phyloP scores from a whole-genome alignment of 2,888 invertebrate species.

The Nesidiocoris tenuis region DNA sequence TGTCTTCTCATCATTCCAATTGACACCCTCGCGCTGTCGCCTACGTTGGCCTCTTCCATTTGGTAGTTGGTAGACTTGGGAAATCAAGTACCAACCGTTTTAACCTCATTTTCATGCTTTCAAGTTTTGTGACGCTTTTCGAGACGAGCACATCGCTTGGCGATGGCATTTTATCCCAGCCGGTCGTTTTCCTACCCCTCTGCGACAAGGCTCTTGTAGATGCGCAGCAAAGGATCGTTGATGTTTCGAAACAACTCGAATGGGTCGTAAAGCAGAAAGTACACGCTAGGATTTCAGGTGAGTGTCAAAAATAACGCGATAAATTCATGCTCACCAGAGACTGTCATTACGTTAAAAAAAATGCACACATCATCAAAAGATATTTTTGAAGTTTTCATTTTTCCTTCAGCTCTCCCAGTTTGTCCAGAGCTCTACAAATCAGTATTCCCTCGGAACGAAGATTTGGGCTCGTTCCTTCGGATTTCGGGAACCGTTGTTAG shows the following conservation, averaged over 20 bases:
- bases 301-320: neutral
- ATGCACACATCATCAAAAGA: too few relatives aligned
- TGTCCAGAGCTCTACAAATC: conserved; percentile 68
- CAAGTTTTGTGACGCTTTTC: conserved; percentile 68
- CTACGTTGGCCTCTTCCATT: neutral
- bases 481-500: conserved; percentile 78
- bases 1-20: too few relatives aligned
- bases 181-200: conserved; percentile 62
- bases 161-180: conserved; percentile 65
- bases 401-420: conserved; percentile 62
- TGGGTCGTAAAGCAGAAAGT: conserved; percentile 64
- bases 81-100: neutral
- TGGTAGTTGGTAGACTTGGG: neutral
- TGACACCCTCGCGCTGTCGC: too few relatives aligned
- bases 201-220: conserved; percentile 65
- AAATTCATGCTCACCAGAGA: neutral
- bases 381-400: neutral
- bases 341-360: too few relatives aligned
- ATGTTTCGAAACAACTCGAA: conserved; percentile 54
- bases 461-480: conserved; percentile 71
- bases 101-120: neutral
- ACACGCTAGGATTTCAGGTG: conserved; percentile 62
- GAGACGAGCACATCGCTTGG: conserved; percentile 68
- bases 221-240: conserved; percentile 62
- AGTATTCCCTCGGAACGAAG: conserved; percentile 68